phyloP scores from a whole-genome alignment of 2,797 vertebrate species.

The Pseudochirops cupreus region DNA sequence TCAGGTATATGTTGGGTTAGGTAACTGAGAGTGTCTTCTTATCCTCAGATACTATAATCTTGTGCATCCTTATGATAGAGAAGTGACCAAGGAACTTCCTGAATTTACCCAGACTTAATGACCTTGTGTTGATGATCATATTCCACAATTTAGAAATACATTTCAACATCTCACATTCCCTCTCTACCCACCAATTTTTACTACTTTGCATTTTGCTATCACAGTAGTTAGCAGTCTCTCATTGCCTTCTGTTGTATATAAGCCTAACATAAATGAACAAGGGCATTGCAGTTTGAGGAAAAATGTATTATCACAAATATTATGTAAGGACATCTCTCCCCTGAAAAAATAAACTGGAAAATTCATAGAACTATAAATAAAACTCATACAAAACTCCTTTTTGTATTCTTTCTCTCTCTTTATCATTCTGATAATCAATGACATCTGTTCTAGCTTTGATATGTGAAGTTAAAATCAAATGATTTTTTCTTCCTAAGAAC shows the following conservation, averaged over 20 bases:
- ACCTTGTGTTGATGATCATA: too few species aligned
- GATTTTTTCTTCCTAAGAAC: background rate
- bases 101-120: too few species aligned
- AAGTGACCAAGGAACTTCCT: too few species aligned
- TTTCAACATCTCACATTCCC: too few species aligned
- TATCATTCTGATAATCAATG: background rate
- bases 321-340: background rate
- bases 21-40: too few species aligned
- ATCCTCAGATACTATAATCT: too few species aligned
- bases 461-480: background rate
- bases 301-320: rapidly evolving
- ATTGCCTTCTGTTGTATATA: rapidly evolving
- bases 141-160: too few species aligned
- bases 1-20: too few species aligned
- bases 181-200: too few species aligned
- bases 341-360: background rate
- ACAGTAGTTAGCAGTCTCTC: background rate
- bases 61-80: too few species aligned
- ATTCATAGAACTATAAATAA: background rate
- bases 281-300: rapidly evolving
- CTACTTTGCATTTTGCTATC: too few species aligned
- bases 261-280: rapidly evolving
- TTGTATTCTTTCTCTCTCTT: background rate
- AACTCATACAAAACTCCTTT: background rate
- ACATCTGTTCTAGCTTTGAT: background rate